Base-by-base conservation (phyloP, 2,797 vertebrate genomes). In the Emydoidea blandingii region DNA sequence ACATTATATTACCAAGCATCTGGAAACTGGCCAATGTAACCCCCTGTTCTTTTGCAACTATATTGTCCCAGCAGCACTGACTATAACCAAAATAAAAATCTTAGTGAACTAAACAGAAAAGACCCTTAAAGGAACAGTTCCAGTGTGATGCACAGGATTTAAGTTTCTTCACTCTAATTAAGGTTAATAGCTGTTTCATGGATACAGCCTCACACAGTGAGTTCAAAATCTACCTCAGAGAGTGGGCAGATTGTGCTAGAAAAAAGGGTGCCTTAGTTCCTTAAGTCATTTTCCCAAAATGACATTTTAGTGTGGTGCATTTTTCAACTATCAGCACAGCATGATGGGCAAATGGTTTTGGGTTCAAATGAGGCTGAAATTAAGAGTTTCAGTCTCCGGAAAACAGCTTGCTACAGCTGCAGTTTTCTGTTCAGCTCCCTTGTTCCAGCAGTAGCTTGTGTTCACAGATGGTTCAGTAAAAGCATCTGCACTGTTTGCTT, bases 401-500 rank as follows among this genome's bases (percentile, higher is more conserved):
- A 27, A 10, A 37, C 80, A 27, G 5, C 56, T 74, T 89, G 62
- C 47, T 53, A 80, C 54, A 91, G 89, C 52, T 96, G 37, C 79
- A 85, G n/a, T 85, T 95, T 96, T 89, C 62, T 79, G 16, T 85
- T 79, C 62, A 53, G 8, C 62, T 94, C 16, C 2, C 54, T 76
- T 59, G 86, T 31, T 81, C 89, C 44, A 81, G 27, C 4, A 91
- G 89, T 95, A 88, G 53, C 21, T 1, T 0, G 21, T 95, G 80
- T 14, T 62, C 83, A 92, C 81, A 41, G 81, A 37, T 50, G 91
- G 34, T 53, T 83, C 88, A 95, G 68, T 89, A 90, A 91, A 95
- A 97, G 41, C 54, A 96, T 92, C 88, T 93, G 34, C 50, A 85
- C 16, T 54, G 85, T 94, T 95, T 94, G 90, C 34, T 85, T 89